These are phyloP conservation scores for Ascidia mentula DNA, from an alignment of 23 tunicate genomes.

Conservation along the genomic window DNA sequence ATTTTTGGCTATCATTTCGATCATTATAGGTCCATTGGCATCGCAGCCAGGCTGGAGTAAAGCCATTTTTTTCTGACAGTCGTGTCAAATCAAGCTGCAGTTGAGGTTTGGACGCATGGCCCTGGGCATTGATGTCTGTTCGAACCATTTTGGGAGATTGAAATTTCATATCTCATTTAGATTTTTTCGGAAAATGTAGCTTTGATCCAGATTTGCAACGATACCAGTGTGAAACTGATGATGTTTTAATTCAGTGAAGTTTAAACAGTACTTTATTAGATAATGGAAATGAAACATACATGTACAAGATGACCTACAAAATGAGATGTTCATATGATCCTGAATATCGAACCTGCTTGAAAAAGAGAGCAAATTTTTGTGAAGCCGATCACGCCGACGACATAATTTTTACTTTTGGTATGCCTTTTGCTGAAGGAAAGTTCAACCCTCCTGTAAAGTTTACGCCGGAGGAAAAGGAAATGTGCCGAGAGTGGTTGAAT, in stretches of 20 bases:
- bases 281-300: neutral
- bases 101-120: too few relatives aligned
- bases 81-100: too few relatives aligned
- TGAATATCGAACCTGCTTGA: neutral
- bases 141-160: too few relatives aligned
- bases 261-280: neutral
- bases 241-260: neutral
- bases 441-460: neutral
- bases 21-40: too few relatives aligned
- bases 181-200: neutral
- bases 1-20: too few relatives aligned
- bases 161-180: too few relatives aligned
- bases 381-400: constrained; percentile 27
- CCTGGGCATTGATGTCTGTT: too few relatives aligned
- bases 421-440: constrained; percentile 13
- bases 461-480: constrained; percentile 6
- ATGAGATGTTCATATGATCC: neutral
- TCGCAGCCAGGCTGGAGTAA: too few relatives aligned
- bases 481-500: constrained; percentile 10
- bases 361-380: neutral
- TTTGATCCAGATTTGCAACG: neutral
- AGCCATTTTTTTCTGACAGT: too few relatives aligned
- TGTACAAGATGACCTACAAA: constrained; percentile 6
- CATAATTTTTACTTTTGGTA: constrained; percentile 17
- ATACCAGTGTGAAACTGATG: neutral